phyloP scores from a whole-genome alignment of 1,140 invertebrate genomes.

The Macrosteles quadrilineatus region DNA sequence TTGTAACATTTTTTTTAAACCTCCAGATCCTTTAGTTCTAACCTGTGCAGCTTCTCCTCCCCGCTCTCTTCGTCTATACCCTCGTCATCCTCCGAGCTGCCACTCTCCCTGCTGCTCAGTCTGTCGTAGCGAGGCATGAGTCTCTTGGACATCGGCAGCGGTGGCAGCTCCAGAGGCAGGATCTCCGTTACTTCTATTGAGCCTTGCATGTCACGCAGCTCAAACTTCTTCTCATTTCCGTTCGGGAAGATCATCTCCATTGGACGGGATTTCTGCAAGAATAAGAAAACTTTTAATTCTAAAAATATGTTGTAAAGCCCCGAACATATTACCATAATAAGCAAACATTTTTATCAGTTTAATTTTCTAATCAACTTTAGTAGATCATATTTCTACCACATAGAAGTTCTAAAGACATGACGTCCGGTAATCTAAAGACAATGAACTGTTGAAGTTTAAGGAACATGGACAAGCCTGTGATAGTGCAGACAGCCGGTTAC shows the following conservation, averaged over 20 bases:
- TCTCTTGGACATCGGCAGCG: neutral
- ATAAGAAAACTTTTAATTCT: neutral
- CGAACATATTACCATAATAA: too few relatives aligned
- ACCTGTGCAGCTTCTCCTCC: conserved; percentile 37
- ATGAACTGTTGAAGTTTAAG: too few relatives aligned
- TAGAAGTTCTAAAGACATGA: too few relatives aligned
- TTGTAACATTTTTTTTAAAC: too few relatives aligned
- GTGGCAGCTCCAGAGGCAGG: conserved; percentile 22
- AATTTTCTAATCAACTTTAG: too few relatives aligned
- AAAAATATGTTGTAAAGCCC: too few relatives aligned
- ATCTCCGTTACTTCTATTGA: conserved; percentile 31
- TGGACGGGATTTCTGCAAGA: conserved; percentile 35
- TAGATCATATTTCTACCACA: too few relatives aligned
- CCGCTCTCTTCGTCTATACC: conserved; percentile 32
- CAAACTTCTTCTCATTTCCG: conserved; percentile 31
- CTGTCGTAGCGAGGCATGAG: neutral
- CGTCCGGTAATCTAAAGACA: too few relatives aligned
- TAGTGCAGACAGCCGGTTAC: too few relatives aligned
- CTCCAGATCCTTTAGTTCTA: too few relatives aligned
- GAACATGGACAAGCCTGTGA: too few relatives aligned
- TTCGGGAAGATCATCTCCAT: conserved; percentile 37
- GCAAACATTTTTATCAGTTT: too few relatives aligned
- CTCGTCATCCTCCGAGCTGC: conserved; percentile 32
- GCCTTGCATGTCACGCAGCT: conserved; percentile 27
- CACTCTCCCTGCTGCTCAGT: neutral